phyloP scores from a whole-genome alignment of 2,888 invertebrate species.

The Scrobipalpa atriplicella region DNA sequence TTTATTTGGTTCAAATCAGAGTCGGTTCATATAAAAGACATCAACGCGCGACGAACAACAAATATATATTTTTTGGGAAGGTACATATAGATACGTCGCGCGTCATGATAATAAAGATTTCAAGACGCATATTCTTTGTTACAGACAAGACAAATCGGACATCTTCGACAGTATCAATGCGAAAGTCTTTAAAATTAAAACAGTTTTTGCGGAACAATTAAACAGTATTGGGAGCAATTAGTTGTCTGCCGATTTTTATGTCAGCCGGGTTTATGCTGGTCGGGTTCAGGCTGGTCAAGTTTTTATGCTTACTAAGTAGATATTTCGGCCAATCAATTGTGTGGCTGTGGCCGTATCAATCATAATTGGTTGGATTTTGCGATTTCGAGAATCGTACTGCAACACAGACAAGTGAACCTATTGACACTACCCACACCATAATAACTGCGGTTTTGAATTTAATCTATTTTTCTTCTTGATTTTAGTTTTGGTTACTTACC shows the following conservation, averaged over 20 bases:
- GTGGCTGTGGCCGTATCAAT: constrained; percentile 68
- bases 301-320: background rate
- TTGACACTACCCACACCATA: background rate
- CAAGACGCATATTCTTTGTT: too few species aligned
- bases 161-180: too few species aligned
- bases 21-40: constrained; percentile 14
- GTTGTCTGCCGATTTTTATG: constrained; percentile 49
- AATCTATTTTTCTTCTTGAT: too few species aligned
- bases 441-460: too few species aligned
- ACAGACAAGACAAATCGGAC: too few species aligned
- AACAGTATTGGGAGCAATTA: constrained; percentile 41
- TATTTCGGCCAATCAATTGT: background rate
- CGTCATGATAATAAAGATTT: too few species aligned
- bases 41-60: constrained; percentile 6
- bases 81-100: too few species aligned
- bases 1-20: background rate
- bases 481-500: too few species aligned
- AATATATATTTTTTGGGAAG: too few species aligned
- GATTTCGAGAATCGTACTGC: constrained; percentile 52
- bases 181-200: constrained; percentile 23
- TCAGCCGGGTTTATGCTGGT: constrained; percentile 34
- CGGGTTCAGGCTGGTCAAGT: constrained; percentile 53
- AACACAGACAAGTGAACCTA: background rate
- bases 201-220: constrained; percentile 40
- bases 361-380: constrained; percentile 73